A percentile compares a stretch with the other conserved stretches of the same genome.
Conservation (phyloP, 35 echinoderm and acorn worm species). For the Amphiura filiformis region DNA sequence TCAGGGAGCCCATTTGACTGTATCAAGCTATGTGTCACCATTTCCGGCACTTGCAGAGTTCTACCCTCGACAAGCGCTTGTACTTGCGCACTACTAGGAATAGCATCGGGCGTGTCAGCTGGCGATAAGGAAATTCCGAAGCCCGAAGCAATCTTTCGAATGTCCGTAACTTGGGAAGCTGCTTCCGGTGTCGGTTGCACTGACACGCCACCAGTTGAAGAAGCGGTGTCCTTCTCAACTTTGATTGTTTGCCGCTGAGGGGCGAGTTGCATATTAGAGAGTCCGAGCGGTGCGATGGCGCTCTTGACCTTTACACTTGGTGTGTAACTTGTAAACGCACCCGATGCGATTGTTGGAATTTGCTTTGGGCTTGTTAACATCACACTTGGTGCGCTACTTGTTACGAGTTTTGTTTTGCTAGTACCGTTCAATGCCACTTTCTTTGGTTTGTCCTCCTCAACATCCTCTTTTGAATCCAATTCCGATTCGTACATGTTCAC, state of each 20-base stretch:
- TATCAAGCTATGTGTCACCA: background rate
- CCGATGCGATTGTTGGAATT: background rate
- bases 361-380: background rate
- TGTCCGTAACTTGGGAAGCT: slow-evolving; percentile 46
- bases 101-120: background rate
- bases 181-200: slow-evolving; percentile 16
- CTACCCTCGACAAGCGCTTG: background rate
- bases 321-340: background rate
- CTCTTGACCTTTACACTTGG: background rate
- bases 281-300: background rate
- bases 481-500: slow-evolving; percentile 9
- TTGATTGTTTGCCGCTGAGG: background rate
- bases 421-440: background rate
- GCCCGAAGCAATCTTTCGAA: slow-evolving; percentile 63
- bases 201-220: background rate
- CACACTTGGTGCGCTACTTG: background rate
- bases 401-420: background rate
- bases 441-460: background rate
- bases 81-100: background rate
- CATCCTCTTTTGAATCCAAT: background rate
- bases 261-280: slow-evolving; percentile 14
- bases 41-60: background rate
- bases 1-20: background rate
- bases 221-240: background rate
- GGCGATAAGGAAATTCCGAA: slow-evolving; percentile 52